Conservation (phyloP, 2,888 invertebrate genomes). For the Drosophila infuscata region DNA sequence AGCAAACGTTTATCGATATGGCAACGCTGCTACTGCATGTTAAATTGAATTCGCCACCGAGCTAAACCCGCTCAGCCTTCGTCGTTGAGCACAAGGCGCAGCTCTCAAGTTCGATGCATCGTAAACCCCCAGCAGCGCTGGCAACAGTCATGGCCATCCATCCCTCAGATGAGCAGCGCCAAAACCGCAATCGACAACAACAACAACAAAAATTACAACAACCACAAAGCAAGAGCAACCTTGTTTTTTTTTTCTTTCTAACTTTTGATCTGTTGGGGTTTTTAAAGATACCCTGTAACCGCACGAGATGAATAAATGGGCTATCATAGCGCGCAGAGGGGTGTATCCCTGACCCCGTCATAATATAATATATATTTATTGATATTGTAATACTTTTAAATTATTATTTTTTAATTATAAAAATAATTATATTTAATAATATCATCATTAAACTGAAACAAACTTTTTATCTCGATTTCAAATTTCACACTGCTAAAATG, state of each 20-base stretch:
- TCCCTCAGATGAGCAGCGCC: conserved; percentile 35
- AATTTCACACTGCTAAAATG: not conserved
- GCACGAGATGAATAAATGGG: not conserved
- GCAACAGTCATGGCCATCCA: conserved; percentile 37
- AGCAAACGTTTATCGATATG: conserved; percentile 39
- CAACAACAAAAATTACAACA: conserved; percentile 20
- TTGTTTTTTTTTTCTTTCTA: conserved; percentile 29
- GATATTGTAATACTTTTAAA: not conserved
- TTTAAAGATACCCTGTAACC: conserved; percentile 25
- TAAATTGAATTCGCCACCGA: conserved; percentile 12
- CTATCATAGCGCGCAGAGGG: no score
- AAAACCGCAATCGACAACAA: conserved; percentile 41
- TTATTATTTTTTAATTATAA: not conserved
- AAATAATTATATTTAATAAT: not conserved
- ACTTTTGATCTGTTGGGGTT: conserved; percentile 23
- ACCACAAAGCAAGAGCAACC: conserved; percentile 23
- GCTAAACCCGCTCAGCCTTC: not conserved
- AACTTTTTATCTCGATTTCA: not conserved
- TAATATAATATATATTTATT: not conserved
- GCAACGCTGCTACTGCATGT: conserved; percentile 28
- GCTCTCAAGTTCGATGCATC: conserved; percentile 24
- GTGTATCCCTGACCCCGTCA: not conserved
- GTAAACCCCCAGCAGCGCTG: conserved; percentile 2
- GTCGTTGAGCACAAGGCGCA: not conserved
- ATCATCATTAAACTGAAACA: not conserved